Conservation (phyloP, 2,113 vertebrate genomes). For the Tragelaphus scriptus region DNA sequence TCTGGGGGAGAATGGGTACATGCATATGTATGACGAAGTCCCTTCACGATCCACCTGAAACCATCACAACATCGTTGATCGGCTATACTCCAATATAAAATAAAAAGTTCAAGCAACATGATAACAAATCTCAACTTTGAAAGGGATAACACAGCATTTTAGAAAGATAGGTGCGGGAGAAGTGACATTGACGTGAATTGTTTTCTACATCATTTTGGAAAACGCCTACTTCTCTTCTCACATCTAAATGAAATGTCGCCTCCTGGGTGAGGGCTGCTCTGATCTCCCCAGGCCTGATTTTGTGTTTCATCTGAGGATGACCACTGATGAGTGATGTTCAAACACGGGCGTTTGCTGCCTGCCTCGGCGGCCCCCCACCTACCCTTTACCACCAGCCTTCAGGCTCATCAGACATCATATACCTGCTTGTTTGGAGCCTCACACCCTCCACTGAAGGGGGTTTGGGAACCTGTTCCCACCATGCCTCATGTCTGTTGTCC, state of each 20-base stretch:
- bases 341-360: neutral
- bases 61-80: neutral
- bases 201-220: constrained; percentile 53
- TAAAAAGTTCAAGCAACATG: neutral
- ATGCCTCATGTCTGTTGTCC: neutral
- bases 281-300: neutral
- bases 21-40: neutral
- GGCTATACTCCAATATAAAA: neutral
- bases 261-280: constrained; percentile 33
- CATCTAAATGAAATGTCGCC: constrained; percentile 39
- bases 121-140: constrained; percentile 11
- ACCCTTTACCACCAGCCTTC: neutral
- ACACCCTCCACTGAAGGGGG: neutral
- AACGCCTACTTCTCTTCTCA: constrained; percentile 52
- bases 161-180: constrained; percentile 48
- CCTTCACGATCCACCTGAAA: neutral
- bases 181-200: constrained; percentile 65
- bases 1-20: neutral
- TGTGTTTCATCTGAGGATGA: neutral
- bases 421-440: neutral
- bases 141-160: constrained; percentile 21
- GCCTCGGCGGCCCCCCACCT: neutral
- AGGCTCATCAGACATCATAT: fast-evolving
- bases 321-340: neutral
- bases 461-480: neutral